These are phyloP conservation scores for Drosophila tanythrix DNA, from an alignment of 2,888 invertebrate species.

Conservation along the genomic window DNA sequence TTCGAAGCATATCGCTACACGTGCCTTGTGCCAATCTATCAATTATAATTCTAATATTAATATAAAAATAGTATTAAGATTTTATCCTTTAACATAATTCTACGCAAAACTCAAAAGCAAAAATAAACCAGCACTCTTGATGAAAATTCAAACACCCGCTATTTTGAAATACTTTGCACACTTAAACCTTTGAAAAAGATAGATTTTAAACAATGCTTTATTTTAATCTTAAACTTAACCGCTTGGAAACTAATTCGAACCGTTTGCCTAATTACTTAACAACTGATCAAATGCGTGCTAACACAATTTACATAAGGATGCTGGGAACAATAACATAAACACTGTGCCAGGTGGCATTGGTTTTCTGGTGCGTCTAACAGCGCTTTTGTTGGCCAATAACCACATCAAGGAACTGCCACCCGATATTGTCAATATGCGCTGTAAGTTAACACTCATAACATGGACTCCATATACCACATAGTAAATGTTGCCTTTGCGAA, in stretches of 20 bases:
- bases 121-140: background rate
- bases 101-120: background rate
- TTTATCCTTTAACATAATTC: background rate
- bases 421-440: conserved; percentile 92
- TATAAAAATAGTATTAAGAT: background rate
- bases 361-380: conserved; percentile 91
- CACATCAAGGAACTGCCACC: conserved; percentile 90
- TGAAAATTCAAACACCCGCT: background rate
- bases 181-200: background rate
- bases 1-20: background rate
- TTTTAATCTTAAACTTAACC: background rate
- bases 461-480: background rate
- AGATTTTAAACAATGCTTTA: background rate
- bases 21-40: background rate
- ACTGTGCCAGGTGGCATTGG: conserved; percentile 92
- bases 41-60: background rate
- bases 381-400: conserved; percentile 91
- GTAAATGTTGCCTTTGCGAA: conserved; percentile 17
- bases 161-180: background rate
- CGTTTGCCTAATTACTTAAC: background rate
- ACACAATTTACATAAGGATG: conserved; percentile 87
- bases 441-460: conserved; percentile 85
- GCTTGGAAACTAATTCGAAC: conserved; percentile 9
- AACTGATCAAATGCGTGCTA: conserved; percentile 49
- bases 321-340: conserved; percentile 91